Evolutionary conservation across 2,888 invertebrate genomes (phyloP).

Genomic region (Caenorhabditis uteleia): DNA sequence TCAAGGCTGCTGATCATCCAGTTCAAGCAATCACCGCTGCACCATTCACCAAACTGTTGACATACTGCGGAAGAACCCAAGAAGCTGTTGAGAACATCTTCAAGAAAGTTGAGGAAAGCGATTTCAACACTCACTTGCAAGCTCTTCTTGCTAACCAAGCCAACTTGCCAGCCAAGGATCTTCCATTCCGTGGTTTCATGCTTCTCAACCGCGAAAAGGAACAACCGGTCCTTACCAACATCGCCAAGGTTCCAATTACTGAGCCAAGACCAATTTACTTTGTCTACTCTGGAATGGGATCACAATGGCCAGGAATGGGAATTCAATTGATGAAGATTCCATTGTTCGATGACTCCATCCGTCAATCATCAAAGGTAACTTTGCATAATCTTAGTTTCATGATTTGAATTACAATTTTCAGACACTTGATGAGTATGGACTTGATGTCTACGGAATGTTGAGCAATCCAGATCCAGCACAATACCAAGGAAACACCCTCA

Average conservation of each 20-base stretch:
- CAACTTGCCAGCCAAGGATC: conserved; percentile 77
- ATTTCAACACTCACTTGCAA: conserved; percentile 58
- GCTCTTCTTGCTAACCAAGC: conserved; percentile 64
- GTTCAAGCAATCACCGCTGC: conserved; percentile 28
- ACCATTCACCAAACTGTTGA: conserved; percentile 59
- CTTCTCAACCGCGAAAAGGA: conserved; percentile 76
- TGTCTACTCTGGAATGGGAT: conserved; percentile 96
- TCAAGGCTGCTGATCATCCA: conserved; percentile 70
- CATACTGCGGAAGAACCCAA: conserved; percentile 81
- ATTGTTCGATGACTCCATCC: conserved; percentile 81
- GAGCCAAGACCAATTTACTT: conserved; percentile 80
- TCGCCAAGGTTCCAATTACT: conserved; percentile 65
- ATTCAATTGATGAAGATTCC: conserved; percentile 83
- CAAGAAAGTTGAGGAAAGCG: conserved; percentile 64
- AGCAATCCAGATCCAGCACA: conserved; percentile 76
- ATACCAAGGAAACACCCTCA: conserved; percentile 80
- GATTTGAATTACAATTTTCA: neutral
- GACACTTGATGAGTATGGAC: conserved; percentile 79
- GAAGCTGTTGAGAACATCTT: conserved; percentile 64
- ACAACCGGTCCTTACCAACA: conserved; percentile 49
- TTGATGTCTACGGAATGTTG: conserved; percentile 83
- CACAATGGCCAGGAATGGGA: conserved; percentile 96
- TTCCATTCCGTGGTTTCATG: conserved; percentile 81
- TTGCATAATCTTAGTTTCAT: neutral
- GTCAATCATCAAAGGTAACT: conserved; percentile 64